Conservation (phyloP, 1,140 invertebrate genomes). For the Hylaeus anthracinus region DNA sequence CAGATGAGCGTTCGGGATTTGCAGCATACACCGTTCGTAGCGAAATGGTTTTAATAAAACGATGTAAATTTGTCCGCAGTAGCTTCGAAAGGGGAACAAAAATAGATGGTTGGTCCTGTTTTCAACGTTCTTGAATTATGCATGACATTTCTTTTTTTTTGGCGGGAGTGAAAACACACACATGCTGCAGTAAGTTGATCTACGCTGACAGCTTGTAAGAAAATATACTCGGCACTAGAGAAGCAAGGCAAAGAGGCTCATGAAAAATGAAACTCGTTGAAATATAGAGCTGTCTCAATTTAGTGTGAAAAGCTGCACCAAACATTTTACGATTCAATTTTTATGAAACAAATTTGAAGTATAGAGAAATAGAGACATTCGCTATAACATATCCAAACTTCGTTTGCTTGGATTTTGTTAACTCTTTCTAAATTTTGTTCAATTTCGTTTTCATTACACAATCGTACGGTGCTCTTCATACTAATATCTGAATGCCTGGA, state of each 20-base stretch:
- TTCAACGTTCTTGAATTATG: conserved; percentile 53
- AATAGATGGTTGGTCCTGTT: conserved; percentile 16
- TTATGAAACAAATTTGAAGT: not conserved
- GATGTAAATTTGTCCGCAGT: conserved; percentile 45
- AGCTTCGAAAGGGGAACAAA: not conserved
- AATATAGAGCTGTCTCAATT: not conserved
- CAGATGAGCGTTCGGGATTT: conserved; percentile 14
- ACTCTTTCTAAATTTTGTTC: too few species aligned
- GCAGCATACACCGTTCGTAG: not conserved
- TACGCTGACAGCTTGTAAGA: not conserved
- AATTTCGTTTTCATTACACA: too few species aligned
- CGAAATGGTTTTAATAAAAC: conserved; percentile 6
- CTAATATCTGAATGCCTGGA: too few species aligned
- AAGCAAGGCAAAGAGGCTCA: not conserved
- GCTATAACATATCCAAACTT: too few species aligned
- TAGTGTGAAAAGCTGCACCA: not conserved
- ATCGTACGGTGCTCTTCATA: too few species aligned
- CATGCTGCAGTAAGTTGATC: not conserved
- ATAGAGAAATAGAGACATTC: not conserved
- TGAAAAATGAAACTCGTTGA: not conserved
- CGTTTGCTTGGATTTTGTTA: too few species aligned
- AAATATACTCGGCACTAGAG: not conserved
- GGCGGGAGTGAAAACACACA: not conserved
- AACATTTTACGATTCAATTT: not conserved
- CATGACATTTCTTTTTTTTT: conserved; percentile 27